A percentile compares a stretch with the other conserved stretches of the same genome.
phyloP scores from a whole-genome alignment of 37 sponge, comb jelly and placozoan genomes.

The Haliclona indistincta region DNA sequence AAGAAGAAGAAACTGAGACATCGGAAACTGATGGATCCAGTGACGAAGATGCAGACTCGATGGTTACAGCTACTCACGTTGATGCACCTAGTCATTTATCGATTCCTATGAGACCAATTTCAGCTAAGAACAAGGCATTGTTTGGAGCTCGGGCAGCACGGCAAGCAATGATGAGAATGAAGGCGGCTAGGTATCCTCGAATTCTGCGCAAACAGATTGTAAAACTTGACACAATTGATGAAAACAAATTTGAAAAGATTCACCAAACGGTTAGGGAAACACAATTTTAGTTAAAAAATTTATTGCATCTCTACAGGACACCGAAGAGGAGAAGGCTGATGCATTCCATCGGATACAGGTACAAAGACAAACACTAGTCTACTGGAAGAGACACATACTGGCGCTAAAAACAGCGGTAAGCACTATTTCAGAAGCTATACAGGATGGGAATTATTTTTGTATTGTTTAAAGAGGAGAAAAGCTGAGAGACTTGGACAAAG shows the following conservation, averaged over 20 bases:
- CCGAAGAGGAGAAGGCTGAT: constrained; percentile 26
- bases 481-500: constrained; percentile 41
- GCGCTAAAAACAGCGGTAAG: constrained; percentile 32
- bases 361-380: constrained; percentile 29
- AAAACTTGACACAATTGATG: constrained; percentile 38
- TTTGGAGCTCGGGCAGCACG: background rate
- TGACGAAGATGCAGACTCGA: background rate
- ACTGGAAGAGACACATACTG: constrained; percentile 59
- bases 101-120: constrained; percentile 25
- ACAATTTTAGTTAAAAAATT: background rate
- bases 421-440: background rate
- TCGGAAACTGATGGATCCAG: background rate
- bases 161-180: constrained; percentile 6
- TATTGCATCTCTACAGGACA: constrained; percentile 9
- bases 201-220: constrained; percentile 29
- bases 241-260: constrained; percentile 35
- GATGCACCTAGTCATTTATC: background rate
- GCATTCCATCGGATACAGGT: constrained; percentile 19
- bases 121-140: constrained; percentile 47
- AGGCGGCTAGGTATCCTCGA: constrained; percentile 28
- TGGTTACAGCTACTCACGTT: too few species aligned
- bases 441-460: background rate
- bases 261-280: constrained; percentile 49
- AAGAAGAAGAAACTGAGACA: background rate
- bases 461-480: constrained; percentile 31